phyloP scores from a whole-genome alignment of 2,797 vertebrate genomes.

The Sebastes diaconus region DNA sequence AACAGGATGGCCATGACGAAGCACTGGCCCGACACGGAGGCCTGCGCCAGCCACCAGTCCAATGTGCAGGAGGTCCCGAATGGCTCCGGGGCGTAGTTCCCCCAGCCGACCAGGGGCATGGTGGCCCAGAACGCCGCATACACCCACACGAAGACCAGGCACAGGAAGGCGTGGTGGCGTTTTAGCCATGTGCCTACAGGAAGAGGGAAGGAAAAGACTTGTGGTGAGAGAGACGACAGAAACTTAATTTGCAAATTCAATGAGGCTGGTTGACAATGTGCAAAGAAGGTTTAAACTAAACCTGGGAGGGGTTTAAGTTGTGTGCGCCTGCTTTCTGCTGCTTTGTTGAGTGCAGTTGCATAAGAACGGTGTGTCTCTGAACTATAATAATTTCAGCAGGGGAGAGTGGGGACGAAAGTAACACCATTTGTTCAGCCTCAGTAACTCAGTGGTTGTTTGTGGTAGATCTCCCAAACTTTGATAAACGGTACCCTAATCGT shows the following conservation, averaged over 20 bases:
- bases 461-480: too few relatives aligned
- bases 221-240: background rate
- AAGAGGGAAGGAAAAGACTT: background rate
- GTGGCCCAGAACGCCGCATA: slow-evolving; percentile 94
- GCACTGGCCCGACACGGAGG: slow-evolving; percentile 88
- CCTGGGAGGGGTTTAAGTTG: background rate
- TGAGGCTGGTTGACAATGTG: background rate
- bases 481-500: too few relatives aligned
- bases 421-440: background rate
- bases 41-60: slow-evolving; percentile 96
- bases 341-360: background rate
- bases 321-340: background rate
- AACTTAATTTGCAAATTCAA: background rate
- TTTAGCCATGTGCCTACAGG: slow-evolving; percentile 92
- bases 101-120: slow-evolving; percentile 92
- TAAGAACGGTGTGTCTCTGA: background rate
- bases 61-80: slow-evolving; percentile 96
- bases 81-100: slow-evolving; percentile 91
- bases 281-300: background rate
- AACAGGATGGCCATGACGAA: slow-evolving; percentile 93
- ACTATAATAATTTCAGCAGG: background rate
- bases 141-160: slow-evolving; percentile 87
- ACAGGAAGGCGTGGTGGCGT: slow-evolving; percentile 89
- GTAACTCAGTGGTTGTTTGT: too few relatives aligned
- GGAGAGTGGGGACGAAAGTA: too few relatives aligned